Conservation (phyloP, 2,888 invertebrate genomes). For the Troides aeacus region DNA sequence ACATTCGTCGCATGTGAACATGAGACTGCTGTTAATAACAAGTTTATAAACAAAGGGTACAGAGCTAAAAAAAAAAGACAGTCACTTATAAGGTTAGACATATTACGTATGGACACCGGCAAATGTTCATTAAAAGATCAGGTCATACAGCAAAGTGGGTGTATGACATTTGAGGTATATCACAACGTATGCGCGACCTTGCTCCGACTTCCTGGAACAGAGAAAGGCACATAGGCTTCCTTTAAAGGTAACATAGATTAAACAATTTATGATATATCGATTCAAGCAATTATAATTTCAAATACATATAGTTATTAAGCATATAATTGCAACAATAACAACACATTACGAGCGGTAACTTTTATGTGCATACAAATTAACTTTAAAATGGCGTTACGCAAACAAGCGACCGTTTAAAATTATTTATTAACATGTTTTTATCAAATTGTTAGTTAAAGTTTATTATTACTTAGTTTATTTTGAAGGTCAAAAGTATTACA, state of each 20-base stretch:
- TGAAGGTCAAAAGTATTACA: too few species aligned
- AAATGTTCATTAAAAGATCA: constrained; percentile 21
- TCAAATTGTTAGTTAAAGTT: constrained; percentile 6
- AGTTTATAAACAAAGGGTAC: too few species aligned
- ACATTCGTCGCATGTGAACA: too few species aligned
- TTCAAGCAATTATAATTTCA: constrained; percentile 3
- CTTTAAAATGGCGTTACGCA: constrained; percentile 19
- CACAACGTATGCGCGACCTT: constrained; percentile 34
- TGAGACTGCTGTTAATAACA: too few species aligned
- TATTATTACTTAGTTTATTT: not conserved
- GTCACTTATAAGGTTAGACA: constrained; percentile 7
- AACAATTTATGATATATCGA: not conserved
- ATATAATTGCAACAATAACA: constrained; percentile 2
- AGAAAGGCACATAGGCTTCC: constrained; percentile 36
- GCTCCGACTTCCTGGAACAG: constrained; percentile 37
- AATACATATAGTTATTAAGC: constrained; percentile 1
- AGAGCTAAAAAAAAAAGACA: too few species aligned
- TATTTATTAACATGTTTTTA: constrained; percentile 18
- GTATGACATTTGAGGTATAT: constrained; percentile 32
- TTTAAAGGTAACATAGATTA: constrained; percentile 22
- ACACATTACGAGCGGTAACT: not conserved
- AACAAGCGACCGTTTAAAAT: constrained; percentile 6
- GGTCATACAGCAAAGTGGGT: constrained; percentile 20
- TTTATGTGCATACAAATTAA: not conserved
- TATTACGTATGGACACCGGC: constrained; percentile 10